Percentiles rank a stretch among this genome's conserved stretches.
phyloP scores from a whole-genome alignment of 2,113 vertebrate species.

The Oreotrochilus melanogaster region DNA sequence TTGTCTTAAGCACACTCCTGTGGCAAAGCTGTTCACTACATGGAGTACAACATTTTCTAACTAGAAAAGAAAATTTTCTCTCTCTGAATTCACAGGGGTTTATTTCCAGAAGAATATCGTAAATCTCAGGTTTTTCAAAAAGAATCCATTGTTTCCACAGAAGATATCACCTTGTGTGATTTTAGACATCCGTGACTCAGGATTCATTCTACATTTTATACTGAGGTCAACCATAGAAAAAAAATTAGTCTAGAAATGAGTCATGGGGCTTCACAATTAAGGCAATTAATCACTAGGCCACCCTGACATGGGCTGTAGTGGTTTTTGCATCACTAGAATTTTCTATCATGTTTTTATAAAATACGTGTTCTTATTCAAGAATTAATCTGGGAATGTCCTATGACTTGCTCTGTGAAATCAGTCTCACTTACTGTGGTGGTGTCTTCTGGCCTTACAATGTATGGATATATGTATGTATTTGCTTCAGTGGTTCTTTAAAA shows the following conservation, averaged over 20 bases:
- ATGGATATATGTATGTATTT: neutral
- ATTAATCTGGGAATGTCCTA: neutral
- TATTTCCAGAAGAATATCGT: neutral
- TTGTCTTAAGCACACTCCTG: neutral
- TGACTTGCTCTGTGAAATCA: neutral
- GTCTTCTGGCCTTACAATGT: neutral
- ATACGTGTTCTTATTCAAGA: neutral
- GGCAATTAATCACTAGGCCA: neutral
- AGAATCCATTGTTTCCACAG: neutral
- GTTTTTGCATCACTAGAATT: neutral
- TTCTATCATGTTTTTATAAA: neutral
- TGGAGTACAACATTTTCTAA: neutral
- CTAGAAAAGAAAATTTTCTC: neutral
- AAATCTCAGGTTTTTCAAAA: neutral
- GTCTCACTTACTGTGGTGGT: neutral
- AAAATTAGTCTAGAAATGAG: neutral
- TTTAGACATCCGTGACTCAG: neutral
- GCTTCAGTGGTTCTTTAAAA: neutral
- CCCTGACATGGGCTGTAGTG: neutral
- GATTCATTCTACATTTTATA: neutral
- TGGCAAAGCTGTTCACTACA: neutral
- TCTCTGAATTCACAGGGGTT: neutral
- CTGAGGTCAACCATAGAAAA: neutral
- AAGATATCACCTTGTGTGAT: neutral
- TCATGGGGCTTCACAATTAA: neutral